Percentiles rank a stretch among this genome's conserved stretches.
Evolutionary conservation across 2,797 vertebrate genomes (phyloP).

Genomic region (Phoeniculus purpureus): DNA sequence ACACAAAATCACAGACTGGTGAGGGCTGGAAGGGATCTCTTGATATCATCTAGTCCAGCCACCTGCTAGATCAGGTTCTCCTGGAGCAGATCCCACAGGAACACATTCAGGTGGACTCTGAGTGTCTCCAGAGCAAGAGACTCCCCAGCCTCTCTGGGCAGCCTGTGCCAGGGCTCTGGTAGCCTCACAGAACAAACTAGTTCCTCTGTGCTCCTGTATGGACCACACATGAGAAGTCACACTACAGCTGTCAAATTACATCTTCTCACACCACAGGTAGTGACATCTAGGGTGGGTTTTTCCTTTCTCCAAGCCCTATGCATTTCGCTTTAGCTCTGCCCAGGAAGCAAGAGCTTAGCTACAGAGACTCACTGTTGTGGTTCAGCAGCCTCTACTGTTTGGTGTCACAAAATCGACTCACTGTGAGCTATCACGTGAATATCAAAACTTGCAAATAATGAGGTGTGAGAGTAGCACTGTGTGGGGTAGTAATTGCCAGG

Average conservation of each 20-base stretch:
- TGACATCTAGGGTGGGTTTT: background rate
- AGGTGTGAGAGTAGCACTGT: background rate
- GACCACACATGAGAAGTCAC: fast-evolving
- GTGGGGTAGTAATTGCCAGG: background rate
- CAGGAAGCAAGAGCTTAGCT: background rate
- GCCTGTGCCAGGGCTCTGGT: too few relatives aligned
- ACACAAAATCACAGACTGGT: background rate
- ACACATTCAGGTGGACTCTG: too few relatives aligned
- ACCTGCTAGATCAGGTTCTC: too few relatives aligned
- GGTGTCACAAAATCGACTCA: background rate
- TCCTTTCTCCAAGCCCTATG: fast-evolving
- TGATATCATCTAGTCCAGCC: too few relatives aligned
- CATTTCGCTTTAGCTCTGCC: background rate
- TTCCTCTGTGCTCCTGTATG: background rate
- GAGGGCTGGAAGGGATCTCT: too few relatives aligned
- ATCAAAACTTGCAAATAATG: background rate
- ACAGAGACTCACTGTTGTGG: background rate
- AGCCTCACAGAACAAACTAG: too few relatives aligned
- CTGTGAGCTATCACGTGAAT: background rate
- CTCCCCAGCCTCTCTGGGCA: too few relatives aligned
- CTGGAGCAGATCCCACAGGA: too few relatives aligned
- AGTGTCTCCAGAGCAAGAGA: too few relatives aligned
- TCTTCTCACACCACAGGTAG: background rate
- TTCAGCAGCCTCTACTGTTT: background rate
- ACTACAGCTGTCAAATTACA: background rate